Base-by-base conservation (phyloP, 2,888 invertebrate genomes). In the Disparrhopalites patrizii region DNA sequence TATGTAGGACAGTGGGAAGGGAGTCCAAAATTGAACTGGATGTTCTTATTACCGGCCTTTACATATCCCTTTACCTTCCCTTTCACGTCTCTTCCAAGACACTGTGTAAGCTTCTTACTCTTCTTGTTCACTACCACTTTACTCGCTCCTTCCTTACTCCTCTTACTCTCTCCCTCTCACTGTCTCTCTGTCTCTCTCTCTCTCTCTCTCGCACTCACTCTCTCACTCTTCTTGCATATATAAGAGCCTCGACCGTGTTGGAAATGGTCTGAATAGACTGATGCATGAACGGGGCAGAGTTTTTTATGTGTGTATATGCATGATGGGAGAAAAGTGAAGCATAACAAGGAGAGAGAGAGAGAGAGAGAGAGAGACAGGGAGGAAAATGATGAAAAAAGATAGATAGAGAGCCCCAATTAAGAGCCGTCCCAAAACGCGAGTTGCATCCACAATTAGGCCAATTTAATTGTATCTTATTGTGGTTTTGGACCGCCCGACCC, bases 371-470 rank as follows among this genome's bases (percentile, higher is more conserved):
- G 68, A 71, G 71, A 68, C n/a, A n/a, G n/a, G n/a, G n/a, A n/a
- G n/a, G n/a, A n/a, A 64, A 64, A 56, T 64, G 63, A 25, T 52
- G 63, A 50, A 58, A 66, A 66, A 66, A 61, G 60, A 43, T 64
- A 67, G 71, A 71, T 68, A 71, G 68, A 71, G 71, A 68, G 68
- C 70, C 70, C 74, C 74, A 74, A 74, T 74, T 74, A 74, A 73
- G 71, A 70, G 66, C 60, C 69, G 69, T 71, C 67, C 70, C 67
- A 68, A 70, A 74, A 74, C 74, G 71, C 70, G 74, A 71, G 70
- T 68, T 73, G 74, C 69, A 74, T 74, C 64, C 66, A 74, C 74
- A 74, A 74, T 74, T 74, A 74, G 72, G 71, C 68, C 71, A 74
- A 72, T 73, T 72, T 73, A 72, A 73, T 73, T 73, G 73, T 72